Evolutionary conservation across 1,140 invertebrate species (phyloP), one percentile per base, ranked within the genome.

Genomic region (Pachypsylla venusta): DNA sequence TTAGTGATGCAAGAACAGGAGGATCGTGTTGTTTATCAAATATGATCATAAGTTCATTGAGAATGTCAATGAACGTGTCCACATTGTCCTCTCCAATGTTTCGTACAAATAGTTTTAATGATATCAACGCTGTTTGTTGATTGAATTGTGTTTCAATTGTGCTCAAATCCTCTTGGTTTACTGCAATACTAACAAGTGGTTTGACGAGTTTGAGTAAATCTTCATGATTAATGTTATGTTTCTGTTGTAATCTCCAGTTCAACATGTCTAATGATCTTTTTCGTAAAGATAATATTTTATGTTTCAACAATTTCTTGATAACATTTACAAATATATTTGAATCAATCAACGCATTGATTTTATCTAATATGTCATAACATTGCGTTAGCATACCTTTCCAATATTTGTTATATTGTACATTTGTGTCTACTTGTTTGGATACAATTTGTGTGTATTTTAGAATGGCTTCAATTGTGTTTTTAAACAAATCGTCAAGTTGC

Each of bases 191-290:
- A 2, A 84, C 66, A 14, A 93, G 67, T 0, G 79, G 74, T 1
- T 77, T 70, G 0, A 87, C 72, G 4, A 88, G 67, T 1, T 73
- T 69, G 13, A 77, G 74, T 14, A 87, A 66, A 54, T 79, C 65
- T 2, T 65, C 25, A 12, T 70, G 57, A 61, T 72, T 67, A 24
- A 59, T 67, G 56, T 35, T 73, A 69, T 16, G 76, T 68, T 14
- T 72, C 42, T 82, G 77, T 48, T 84, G 79, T 2, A 95, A 71
- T 70, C 90, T 85, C 16, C 76, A 76, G 64, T 89, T 91, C 0
- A 95, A 69, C 22, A 96, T 68, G 65, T 94, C 90, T 70, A 94
- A 77, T 0, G 85, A 80, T 70, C 90, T 88, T 54, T 82, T 78
- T 64, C 84, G 77, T 1, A 95, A 82, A 1, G 78, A 77, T 1